Evolutionary conservation across 2,113 vertebrate species (phyloP).

Genomic region (western clawed frog (Xenopus tropicalis)): UCB_Xtro_10.0 CM004447.2:84445001-84445500

Average conservation of each 20-base stretch:
- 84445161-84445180: constrained; percentile 29
- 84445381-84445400: no score
- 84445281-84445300: no score
- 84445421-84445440: no score
- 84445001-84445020: constrained; percentile 25
- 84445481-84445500: no score
- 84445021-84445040: constrained; percentile 24
- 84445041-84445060: constrained; percentile 36
- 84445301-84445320: no score
- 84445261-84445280: no score
- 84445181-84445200: constrained; percentile 24
- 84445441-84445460: no score
- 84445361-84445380: no score
- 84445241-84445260: constrained; percentile 26
- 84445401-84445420: no score
- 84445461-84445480: no score
- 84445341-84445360: no score
- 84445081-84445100: constrained; percentile 8
- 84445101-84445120: constrained; percentile 22
- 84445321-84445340: no score
- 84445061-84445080: constrained; percentile 27
- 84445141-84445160: constrained; percentile 41
- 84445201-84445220: constrained; percentile 22
- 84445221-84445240: constrained; percentile 25
- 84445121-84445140: constrained; percentile 36